phyloP scores from a whole-genome alignment of 2,113 vertebrate species.

The Syngnathoides biaculeatus region DNA sequence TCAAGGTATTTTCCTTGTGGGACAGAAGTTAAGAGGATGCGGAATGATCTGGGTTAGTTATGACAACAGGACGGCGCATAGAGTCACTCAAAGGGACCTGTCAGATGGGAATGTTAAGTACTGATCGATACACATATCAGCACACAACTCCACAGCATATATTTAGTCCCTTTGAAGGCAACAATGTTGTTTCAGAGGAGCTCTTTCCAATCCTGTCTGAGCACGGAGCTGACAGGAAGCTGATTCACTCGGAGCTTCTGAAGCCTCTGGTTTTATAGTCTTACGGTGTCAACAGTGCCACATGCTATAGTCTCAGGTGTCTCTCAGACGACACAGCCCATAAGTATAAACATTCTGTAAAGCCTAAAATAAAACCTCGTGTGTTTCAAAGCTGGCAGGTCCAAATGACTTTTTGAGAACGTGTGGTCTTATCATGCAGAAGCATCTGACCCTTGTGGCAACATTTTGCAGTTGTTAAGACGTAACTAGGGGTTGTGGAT shows the following conservation, averaged over 20 bases:
- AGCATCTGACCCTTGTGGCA: neutral
- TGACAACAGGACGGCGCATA: conserved; percentile 8
- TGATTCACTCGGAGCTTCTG: conserved; percentile 38
- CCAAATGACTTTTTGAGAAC: conserved; percentile 2
- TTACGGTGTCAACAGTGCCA: conserved; percentile 39
- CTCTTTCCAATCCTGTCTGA: conserved; percentile 56
- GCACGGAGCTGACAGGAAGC: conserved; percentile 49
- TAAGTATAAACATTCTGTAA: conserved; percentile 20
- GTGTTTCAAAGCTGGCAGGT: neutral
- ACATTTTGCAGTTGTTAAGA: neutral
- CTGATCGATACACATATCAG: conserved; percentile 24
- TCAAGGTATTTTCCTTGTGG: conserved; percentile 21
- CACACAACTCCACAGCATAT: conserved; percentile 19
- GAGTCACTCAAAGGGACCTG: conserved; percentile 13
- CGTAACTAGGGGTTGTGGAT: neutral
- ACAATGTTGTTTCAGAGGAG: conserved; percentile 38
- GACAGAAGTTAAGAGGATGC: conserved; percentile 25
- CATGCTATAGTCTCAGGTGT: conserved; percentile 23
- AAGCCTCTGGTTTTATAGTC: conserved; percentile 48
- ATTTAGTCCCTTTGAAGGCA: conserved; percentile 51
- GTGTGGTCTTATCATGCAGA: neutral
- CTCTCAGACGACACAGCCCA: conserved; percentile 25
- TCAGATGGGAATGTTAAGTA: conserved; percentile 56
- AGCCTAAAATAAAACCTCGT: neutral
- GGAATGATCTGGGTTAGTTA: conserved; percentile 17